phyloP scores from a whole-genome alignment of 2,888 invertebrate species.

The Lomographa bimaculata region DNA sequence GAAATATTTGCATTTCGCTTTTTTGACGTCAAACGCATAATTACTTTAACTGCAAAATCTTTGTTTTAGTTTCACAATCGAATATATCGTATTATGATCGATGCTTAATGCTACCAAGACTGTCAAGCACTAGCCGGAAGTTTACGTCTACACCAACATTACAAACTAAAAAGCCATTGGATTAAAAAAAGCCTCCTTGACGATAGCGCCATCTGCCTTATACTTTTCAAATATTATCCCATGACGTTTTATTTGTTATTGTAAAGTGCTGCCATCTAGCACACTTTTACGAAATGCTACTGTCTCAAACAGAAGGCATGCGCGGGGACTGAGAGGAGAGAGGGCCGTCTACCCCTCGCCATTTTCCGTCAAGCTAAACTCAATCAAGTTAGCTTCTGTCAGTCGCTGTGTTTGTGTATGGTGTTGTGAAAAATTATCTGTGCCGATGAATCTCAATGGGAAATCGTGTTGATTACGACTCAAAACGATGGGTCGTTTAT shows the following conservation, averaged over 20 bases:
- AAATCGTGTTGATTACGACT: constrained; percentile 79
- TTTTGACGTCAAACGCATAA: too few species aligned
- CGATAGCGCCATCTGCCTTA: constrained; percentile 42
- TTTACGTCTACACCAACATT: too few species aligned
- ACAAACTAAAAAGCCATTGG: too few species aligned
- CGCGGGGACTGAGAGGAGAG: constrained; percentile 51
- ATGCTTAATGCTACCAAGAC: too few species aligned
- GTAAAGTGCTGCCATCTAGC: constrained; percentile 57
- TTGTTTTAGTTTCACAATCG: too few species aligned
- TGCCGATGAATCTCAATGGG: constrained; percentile 81
- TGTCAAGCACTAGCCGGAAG: too few species aligned
- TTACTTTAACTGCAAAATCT: too few species aligned
- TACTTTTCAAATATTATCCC: too few species aligned
- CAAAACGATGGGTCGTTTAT: constrained; percentile 78
- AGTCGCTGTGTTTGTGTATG: constrained; percentile 82
- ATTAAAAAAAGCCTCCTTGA: too few species aligned
- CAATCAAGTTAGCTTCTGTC: constrained; percentile 81
- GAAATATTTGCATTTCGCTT: too few species aligned
- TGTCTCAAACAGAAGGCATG: constrained; percentile 46
- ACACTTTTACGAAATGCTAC: constrained; percentile 27
- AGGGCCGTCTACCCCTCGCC: constrained; percentile 67
- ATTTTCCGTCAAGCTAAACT: constrained; percentile 78
- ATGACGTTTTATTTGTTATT: constrained; percentile 40
- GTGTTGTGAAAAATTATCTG: constrained; percentile 81
- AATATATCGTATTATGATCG: too few species aligned